Conservation (phyloP, 2,113 vertebrate genomes). For the Gambusia holbrooki region DNA sequence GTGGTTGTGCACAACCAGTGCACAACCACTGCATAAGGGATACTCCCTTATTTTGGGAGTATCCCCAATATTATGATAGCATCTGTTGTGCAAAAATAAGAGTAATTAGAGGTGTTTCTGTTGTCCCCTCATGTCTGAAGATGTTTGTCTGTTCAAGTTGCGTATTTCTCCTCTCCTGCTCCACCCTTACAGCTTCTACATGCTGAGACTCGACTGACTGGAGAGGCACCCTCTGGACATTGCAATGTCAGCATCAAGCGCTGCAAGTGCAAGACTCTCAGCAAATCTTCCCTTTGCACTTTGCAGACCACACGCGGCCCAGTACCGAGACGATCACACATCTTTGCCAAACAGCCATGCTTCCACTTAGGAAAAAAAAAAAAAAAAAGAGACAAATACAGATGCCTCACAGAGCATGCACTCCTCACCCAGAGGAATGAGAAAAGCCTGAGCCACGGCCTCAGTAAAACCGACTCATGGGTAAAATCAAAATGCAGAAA, state of each 20-base stretch:
- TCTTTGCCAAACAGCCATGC: constrained; percentile 11
- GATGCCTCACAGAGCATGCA: constrained; percentile 11
- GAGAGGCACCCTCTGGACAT: constrained; percentile 45
- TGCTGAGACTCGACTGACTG: constrained; percentile 43
- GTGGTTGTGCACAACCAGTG: too few species aligned
- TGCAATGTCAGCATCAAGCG: constrained; percentile 62
- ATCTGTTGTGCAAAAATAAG: constrained; percentile 24
- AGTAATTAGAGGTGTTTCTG: constrained; percentile 19
- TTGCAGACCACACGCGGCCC: constrained; percentile 18
- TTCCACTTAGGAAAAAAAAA: not conserved
- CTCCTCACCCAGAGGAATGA: constrained; percentile 8
- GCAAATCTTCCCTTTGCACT: constrained; percentile 30
- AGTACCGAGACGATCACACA: constrained; percentile 10
- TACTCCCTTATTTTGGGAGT: constrained; percentile 28
- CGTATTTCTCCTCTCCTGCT: constrained; percentile 26
- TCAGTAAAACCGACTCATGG: constrained; percentile 29
- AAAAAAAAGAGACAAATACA: constrained; percentile 6
- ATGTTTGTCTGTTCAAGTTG: constrained; percentile 20
- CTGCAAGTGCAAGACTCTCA: constrained; percentile 50
- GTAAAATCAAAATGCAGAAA: constrained; percentile 50
- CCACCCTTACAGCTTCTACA: constrained; percentile 36
- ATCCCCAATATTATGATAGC: constrained; percentile 1
- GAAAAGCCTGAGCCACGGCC: constrained; percentile 17
- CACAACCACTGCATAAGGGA: not conserved
- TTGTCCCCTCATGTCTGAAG: constrained; percentile 1